Evolutionary conservation across 2,113 vertebrate genomes (phyloP).

Genomic region (Clarias magur): DNA sequence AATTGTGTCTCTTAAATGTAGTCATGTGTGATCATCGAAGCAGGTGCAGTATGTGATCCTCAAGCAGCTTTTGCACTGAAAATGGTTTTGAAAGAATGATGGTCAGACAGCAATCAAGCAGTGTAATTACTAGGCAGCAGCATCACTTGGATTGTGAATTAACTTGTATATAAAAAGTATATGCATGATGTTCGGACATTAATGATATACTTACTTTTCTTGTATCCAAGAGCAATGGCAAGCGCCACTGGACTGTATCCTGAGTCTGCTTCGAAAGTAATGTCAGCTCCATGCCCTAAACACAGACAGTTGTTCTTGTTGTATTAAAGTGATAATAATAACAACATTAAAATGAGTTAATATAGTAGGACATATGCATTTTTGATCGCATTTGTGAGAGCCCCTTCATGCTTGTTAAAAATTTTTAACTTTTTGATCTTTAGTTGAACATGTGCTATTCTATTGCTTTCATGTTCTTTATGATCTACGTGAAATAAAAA

Average conservation of each 20-base stretch:
- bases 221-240: slow-evolving; percentile 88
- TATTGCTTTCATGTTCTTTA: too few species aligned
- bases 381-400: too few species aligned
- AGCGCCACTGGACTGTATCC: slow-evolving; percentile 95
- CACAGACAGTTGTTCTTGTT: slow-evolving; percentile 1
- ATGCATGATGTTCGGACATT: not conserved
- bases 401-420: too few species aligned
- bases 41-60: slow-evolving; percentile 82
- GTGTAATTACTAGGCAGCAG: not conserved
- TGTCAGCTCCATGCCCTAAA: slow-evolving; percentile 83
- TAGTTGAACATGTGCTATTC: too few species aligned
- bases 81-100: not conserved
- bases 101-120: not conserved
- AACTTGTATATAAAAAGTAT: not conserved
- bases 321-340: slow-evolving; percentile 48
- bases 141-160: not conserved
- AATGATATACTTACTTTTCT: slow-evolving; percentile 77
- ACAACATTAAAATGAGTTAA: not conserved
- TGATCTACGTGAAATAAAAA: too few species aligned
- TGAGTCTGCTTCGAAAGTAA: slow-evolving; percentile 91
- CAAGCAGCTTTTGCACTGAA: slow-evolving; percentile 83
- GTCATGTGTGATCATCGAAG: slow-evolving; percentile 53
- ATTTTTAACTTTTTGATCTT: too few species aligned
- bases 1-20: not conserved
- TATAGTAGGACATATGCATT: too few species aligned